A percentile compares a stretch with the other conserved stretches of the same genome.
Evolutionary conservation across 2,888 invertebrate genomes (phyloP).

Genomic region (Cremastobaeus sp.): DNA sequence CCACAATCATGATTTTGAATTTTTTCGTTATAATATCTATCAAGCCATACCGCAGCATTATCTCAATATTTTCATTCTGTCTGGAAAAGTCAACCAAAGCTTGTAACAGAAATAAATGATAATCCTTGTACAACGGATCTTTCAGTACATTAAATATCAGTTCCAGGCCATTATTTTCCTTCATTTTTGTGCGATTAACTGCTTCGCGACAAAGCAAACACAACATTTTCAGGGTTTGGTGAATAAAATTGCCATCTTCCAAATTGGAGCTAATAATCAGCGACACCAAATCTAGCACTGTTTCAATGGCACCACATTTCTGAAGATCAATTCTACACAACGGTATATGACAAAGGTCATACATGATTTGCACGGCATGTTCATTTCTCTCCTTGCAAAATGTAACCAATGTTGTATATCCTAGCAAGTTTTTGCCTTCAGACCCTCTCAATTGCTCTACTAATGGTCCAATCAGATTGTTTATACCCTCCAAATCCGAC

Average conservation of each 20-base stretch:
- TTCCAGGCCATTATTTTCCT: slow-evolving; percentile 77
- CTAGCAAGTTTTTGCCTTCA: too few species aligned
- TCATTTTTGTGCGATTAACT: slow-evolving; percentile 82
- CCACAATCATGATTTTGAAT: slow-evolving; percentile 63
- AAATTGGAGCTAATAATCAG: slow-evolving; percentile 39
- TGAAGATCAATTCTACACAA: slow-evolving; percentile 81
- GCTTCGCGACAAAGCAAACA: slow-evolving; percentile 83
- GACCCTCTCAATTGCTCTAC: too few species aligned
- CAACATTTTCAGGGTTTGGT: slow-evolving; percentile 80
- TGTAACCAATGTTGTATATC: slow-evolving; percentile 80
- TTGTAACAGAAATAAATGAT: slow-evolving; percentile 75
- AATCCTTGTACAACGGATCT: slow-evolving; percentile 66
- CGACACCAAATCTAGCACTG: slow-evolving; percentile 77
- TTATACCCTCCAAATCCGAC: too few species aligned
- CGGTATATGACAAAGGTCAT: slow-evolving; percentile 81
- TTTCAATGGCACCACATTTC: slow-evolving; percentile 81
- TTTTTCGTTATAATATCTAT: slow-evolving; percentile 76
- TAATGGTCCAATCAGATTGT: too few species aligned
- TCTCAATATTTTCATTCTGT: slow-evolving; percentile 81
- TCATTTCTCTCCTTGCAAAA: slow-evolving; percentile 77
- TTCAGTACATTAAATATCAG: slow-evolving; percentile 74
- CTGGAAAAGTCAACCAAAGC: slow-evolving; percentile 83
- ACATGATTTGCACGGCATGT: slow-evolving; percentile 80
- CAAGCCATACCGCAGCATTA: slow-evolving; percentile 78
- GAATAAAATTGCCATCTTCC: too few species aligned